These are phyloP conservation scores for Vanacampus margaritifer DNA, from an alignment of 2,113 vertebrate species.

Conservation along the genomic window DNA sequence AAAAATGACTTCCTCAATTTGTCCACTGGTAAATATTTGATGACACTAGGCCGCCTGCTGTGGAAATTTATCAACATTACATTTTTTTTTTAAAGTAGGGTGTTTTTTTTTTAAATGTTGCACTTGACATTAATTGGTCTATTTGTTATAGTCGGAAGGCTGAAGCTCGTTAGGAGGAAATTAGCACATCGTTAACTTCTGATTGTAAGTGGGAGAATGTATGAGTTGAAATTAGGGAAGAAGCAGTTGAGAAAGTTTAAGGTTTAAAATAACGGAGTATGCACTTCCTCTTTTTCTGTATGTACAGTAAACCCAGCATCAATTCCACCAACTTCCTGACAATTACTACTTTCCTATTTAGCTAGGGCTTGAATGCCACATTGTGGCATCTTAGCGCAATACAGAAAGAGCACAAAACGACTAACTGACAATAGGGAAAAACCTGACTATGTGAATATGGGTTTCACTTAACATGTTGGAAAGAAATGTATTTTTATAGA, in stretches of 20 bases:
- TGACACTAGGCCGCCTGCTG: constrained; percentile 59
- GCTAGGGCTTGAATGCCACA: not conserved
- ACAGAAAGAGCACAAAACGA: not conserved
- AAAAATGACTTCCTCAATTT: constrained; percentile 17
- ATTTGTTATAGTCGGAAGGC: constrained; percentile 33
- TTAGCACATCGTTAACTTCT: not conserved
- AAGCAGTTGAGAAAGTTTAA: not conserved
- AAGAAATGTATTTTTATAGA: too few relatives aligned
- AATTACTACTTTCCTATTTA: not conserved
- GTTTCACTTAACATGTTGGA: too few relatives aligned
- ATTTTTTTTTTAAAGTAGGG: constrained; percentile 2
- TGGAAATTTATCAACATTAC: constrained; percentile 56
- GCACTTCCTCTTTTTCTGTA: not conserved
- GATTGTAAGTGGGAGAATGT: not conserved
- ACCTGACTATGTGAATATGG: not conserved
- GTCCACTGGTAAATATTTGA: constrained; percentile 57
- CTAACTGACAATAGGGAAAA: not conserved
- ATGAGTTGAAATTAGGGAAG: not conserved
- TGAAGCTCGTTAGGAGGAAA: not conserved
- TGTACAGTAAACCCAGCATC: too few relatives aligned
- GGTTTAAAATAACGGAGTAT: not conserved
- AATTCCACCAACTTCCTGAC: too few relatives aligned
- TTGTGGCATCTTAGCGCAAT: not conserved
- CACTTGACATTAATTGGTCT: constrained; percentile 41
- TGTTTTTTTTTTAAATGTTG: constrained; percentile 35